Conservation (phyloP, 2,888 invertebrate species). For the Theretra japonica region DNA sequence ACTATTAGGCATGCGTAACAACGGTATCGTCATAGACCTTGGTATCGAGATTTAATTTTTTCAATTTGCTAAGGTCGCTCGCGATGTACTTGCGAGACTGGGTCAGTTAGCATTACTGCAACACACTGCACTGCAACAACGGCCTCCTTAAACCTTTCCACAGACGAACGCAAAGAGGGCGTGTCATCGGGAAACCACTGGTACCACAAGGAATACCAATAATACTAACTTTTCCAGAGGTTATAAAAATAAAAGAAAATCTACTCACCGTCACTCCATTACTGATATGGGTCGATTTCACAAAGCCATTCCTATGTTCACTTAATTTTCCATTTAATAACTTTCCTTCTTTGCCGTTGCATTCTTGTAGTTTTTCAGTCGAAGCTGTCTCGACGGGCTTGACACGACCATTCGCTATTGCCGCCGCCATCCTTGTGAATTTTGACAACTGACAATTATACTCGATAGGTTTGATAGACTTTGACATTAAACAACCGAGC, state of each 20-base stretch:
- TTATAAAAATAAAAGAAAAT: conserved; percentile 49
- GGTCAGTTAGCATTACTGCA: not conserved
- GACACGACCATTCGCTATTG: conserved; percentile 51
- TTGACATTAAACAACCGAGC: not conserved
- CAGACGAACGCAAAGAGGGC: conserved; percentile 26
- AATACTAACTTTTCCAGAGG: conserved; percentile 35
- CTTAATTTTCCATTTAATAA: conserved; percentile 60
- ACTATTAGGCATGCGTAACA: too few species aligned
- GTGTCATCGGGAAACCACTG: conserved; percentile 32
- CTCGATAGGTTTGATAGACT: too few species aligned
- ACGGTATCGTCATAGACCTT: not conserved
- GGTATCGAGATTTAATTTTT: conserved; percentile 21
- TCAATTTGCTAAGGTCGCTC: conserved; percentile 7
- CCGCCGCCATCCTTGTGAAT: conserved; percentile 66
- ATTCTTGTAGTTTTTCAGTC: conserved; percentile 50
- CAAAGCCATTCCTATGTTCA: conserved; percentile 63
- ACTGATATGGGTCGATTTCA: conserved; percentile 51
- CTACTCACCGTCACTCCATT: conserved; percentile 70
- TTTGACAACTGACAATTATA: not conserved
- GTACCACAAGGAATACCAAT: conserved; percentile 20
- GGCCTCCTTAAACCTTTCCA: not conserved
- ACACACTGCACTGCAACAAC: not conserved
- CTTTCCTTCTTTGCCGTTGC: conserved; percentile 52
- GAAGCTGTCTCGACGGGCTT: conserved; percentile 43
- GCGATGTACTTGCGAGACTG: not conserved